These are phyloP conservation scores for Caranx melampygus DNA, from an alignment of 2,113 vertebrate species.

Conservation along the genomic window DNA sequence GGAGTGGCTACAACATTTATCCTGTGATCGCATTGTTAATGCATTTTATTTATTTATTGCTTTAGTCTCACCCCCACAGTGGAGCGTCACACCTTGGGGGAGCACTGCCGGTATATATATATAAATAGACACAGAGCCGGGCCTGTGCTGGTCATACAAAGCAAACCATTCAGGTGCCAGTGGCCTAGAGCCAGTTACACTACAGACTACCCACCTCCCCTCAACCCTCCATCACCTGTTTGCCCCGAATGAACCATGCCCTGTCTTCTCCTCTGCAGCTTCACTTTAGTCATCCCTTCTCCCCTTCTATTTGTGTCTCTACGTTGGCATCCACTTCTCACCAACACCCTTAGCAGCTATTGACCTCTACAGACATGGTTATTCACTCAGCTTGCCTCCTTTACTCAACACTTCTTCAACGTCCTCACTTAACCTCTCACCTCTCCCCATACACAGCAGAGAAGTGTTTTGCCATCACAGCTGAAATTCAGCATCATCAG, in stretches of 20 bases:
- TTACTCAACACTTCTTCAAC: constrained; percentile 1
- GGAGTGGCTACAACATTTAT: neutral
- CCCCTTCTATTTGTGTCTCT: constrained; percentile 26
- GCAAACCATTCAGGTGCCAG: constrained; percentile 60
- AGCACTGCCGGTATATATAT: constrained; percentile 28
- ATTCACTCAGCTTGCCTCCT: constrained; percentile 22
- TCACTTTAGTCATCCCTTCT: constrained; percentile 5
- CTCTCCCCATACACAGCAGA: neutral
- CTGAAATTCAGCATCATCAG: constrained; percentile 28
- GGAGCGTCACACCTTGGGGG: constrained; percentile 30
- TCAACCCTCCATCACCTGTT: constrained; percentile 67
- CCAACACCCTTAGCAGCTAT: neutral
- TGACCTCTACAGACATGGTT: constrained; percentile 41
- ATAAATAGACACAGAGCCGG: constrained; percentile 33
- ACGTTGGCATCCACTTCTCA: constrained; percentile 18
- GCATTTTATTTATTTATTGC: constrained; percentile 26
- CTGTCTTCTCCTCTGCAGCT: constrained; percentile 12
- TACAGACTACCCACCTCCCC: constrained; percentile 45
- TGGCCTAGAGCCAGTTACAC: constrained; percentile 48
- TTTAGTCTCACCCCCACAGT: neutral
- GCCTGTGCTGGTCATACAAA: constrained; percentile 68
- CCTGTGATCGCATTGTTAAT: neutral
- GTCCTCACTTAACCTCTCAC: constrained; percentile 26
- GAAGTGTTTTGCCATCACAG: constrained; percentile 12
- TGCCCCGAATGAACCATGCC: constrained; percentile 30